These are phyloP conservation scores for Heliocidaris tuberculata DNA, from an alignment of 35 echinoderm and acorn worm species.

Conservation along the genomic window DNA sequence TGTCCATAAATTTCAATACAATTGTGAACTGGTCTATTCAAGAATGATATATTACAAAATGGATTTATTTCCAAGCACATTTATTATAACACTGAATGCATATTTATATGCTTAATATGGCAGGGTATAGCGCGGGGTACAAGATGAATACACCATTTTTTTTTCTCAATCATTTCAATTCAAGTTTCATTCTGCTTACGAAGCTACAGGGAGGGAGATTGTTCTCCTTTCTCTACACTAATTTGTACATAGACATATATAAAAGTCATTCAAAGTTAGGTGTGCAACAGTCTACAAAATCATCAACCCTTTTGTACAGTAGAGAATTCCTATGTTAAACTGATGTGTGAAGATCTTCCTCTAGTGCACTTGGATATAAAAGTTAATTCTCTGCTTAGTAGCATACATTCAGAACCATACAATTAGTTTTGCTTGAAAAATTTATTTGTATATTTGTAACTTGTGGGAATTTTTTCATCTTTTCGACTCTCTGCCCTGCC, in stretches of 20 bases:
- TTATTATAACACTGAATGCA: constrained; percentile 6
- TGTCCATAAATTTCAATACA: too few species aligned
- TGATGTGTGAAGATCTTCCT: too few species aligned
- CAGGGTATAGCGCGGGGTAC: background rate
- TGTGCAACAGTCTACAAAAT: background rate
- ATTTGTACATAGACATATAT: constrained; percentile 6
- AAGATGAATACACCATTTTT: background rate
- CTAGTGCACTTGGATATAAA: too few species aligned
- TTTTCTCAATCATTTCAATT: background rate
- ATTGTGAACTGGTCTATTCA: too few species aligned
- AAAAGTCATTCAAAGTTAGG: background rate
- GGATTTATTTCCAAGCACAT: background rate
- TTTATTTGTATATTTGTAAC: too few species aligned
- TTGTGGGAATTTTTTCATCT: too few species aligned
- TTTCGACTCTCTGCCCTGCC: too few species aligned
- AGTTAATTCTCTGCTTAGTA: too few species aligned
- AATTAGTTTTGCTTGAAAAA: too few species aligned
- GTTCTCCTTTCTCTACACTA: background rate
- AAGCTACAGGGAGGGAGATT: background rate
- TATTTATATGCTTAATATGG: constrained; percentile 12
- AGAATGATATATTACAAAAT: background rate
- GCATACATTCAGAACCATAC: too few species aligned
- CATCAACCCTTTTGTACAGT: background rate
- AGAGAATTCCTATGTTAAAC: too few species aligned
- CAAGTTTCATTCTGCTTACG: background rate